These are phyloP conservation scores for Erithacus rubecula DNA, from an alignment of 2,797 vertebrate genomes.

Conservation along the genomic window DNA sequence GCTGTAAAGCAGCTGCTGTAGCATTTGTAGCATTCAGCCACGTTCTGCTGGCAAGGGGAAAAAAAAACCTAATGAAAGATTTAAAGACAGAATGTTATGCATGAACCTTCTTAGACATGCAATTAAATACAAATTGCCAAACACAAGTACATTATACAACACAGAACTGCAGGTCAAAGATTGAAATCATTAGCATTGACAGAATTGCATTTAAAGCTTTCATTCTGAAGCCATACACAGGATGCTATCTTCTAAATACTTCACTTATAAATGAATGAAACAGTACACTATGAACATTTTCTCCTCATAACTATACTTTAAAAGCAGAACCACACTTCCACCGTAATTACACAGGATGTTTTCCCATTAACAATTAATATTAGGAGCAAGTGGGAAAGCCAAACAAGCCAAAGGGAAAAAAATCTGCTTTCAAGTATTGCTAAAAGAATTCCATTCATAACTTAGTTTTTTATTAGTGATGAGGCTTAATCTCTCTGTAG, in stretches of 20 bases:
- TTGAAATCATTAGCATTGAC: background rate
- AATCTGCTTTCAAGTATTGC: background rate
- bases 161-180: constrained; percentile 3
- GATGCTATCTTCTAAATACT: background rate
- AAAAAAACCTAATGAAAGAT: constrained; percentile 3
- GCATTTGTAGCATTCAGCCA: background rate
- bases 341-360: background rate
- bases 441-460: constrained; percentile 10
- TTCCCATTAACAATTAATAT: background rate
- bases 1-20: constrained; percentile 4
- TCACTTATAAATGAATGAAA: background rate
- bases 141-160: constrained; percentile 6
- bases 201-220: background rate
- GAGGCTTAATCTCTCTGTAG: constrained; percentile 37
- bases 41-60: constrained; percentile 1
- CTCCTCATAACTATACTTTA: background rate
- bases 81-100: constrained; percentile 5
- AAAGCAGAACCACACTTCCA: background rate
- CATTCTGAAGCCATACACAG: background rate
- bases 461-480: background rate
- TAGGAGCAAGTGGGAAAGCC: background rate
- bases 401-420: constrained; percentile 11
- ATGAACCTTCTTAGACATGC: background rate
- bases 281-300: background rate
- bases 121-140: constrained; percentile 16